Evolutionary conservation across 2,888 invertebrate genomes (phyloP).

Genomic region (Lithophane semibrunnea): DNA sequence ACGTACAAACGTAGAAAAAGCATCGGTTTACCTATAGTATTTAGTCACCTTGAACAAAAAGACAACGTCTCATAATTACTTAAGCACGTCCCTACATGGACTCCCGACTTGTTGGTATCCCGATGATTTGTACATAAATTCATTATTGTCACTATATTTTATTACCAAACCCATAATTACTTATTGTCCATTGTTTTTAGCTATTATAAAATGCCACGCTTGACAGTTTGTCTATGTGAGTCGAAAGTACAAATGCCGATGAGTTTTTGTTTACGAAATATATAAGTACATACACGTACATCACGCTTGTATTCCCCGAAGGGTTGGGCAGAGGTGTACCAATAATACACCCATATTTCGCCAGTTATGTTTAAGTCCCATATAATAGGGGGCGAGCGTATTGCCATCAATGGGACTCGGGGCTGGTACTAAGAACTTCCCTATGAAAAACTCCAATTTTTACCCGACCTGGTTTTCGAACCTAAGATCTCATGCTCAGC

Average conservation of each 20-base stretch:
- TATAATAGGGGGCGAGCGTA: too few species aligned
- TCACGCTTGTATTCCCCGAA: too few species aligned
- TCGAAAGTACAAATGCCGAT: conserved; percentile 42
- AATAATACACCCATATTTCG: too few species aligned
- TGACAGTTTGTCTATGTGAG: conserved; percentile 58
- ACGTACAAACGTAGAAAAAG: conserved; percentile 51
- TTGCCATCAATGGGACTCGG: too few species aligned
- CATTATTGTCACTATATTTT: conserved; percentile 72
- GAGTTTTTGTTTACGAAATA: conserved; percentile 50
- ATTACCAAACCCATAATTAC: conserved; percentile 74
- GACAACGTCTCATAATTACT: conserved; percentile 77
- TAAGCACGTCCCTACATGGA: conserved; percentile 73
- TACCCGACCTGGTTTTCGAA: too few species aligned
- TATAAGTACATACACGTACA: neutral
- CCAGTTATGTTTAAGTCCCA: too few species aligned
- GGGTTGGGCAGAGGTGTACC: too few species aligned
- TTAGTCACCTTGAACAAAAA: conserved; percentile 76
- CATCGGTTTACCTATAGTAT: conserved; percentile 63
- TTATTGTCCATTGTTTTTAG: conserved; percentile 72
- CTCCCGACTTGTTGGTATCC: conserved; percentile 77
- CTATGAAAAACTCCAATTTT: too few species aligned
- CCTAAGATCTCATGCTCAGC: too few species aligned
- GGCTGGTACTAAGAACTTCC: too few species aligned
- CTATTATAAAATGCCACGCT: conserved; percentile 68
- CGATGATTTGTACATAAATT: conserved; percentile 83